Conservation (phyloP, 2,113 vertebrate species). For the Heterocephalus glaber region DNA sequence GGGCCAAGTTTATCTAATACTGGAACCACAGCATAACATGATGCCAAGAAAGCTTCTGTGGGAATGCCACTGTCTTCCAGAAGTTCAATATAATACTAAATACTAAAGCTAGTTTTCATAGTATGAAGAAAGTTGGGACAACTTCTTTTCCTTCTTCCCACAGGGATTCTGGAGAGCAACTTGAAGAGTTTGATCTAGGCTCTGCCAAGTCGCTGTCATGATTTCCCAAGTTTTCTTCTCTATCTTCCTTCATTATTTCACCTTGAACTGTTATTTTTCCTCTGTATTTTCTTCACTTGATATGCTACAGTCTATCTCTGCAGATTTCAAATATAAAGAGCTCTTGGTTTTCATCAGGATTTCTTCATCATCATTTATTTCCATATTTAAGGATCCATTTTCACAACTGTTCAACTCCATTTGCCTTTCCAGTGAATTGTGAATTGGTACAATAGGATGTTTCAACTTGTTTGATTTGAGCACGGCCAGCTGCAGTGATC, state of each 20-base stretch:
- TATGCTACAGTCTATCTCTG: too few relatives aligned
- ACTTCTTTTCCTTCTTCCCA: slow-evolving; percentile 80
- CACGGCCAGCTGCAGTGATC: slow-evolving; percentile 90
- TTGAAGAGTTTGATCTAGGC: neutral
- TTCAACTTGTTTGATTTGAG: slow-evolving; percentile 94
- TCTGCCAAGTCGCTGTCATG: slow-evolving; percentile 69
- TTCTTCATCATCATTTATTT: too few relatives aligned
- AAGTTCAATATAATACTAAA: slow-evolving; percentile 96
- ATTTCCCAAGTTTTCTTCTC: slow-evolving; percentile 70
- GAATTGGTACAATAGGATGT: slow-evolving; percentile 87
- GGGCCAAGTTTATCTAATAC: slow-evolving; percentile 95
- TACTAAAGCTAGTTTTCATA: slow-evolving; percentile 98
- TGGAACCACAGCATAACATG: slow-evolving; percentile 98
- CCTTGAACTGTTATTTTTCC: slow-evolving; percentile 75
- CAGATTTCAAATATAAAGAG: too few relatives aligned
- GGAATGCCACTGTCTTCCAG: slow-evolving; percentile 95
- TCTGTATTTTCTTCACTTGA: too few relatives aligned
- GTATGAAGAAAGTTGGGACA: slow-evolving; percentile 95
- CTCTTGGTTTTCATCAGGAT: too few relatives aligned
- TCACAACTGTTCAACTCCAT: too few relatives aligned
- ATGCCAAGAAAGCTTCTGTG: slow-evolving; percentile 96
- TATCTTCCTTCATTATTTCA: slow-evolving; percentile 69
- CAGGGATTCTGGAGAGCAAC: slow-evolving; percentile 33
- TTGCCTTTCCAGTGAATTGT: slow-evolving; percentile 89
- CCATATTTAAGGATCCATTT: too few relatives aligned